Evolutionary conservation across 2,113 vertebrate species (phyloP).

Genomic region (Odocoileus hemionus): DNA sequence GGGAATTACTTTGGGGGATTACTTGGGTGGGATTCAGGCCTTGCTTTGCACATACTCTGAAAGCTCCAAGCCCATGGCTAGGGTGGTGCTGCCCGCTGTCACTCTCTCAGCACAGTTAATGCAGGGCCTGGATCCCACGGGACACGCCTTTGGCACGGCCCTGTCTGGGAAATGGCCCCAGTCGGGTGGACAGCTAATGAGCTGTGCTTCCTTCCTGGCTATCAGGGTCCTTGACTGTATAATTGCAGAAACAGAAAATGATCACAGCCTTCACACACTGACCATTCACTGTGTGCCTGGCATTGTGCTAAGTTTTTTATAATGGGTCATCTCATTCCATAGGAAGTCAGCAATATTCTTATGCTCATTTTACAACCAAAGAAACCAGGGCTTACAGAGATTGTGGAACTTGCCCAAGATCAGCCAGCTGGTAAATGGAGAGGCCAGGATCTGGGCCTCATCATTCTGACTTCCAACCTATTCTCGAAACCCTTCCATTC

Average conservation of each 20-base stretch:
- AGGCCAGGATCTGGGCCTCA: not conserved
- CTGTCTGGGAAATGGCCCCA: constrained; percentile 4
- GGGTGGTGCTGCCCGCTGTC: not conserved
- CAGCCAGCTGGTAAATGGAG: not conserved
- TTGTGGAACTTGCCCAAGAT: not conserved
- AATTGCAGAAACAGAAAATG: not conserved
- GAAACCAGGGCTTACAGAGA: not conserved
- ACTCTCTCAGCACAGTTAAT: not conserved
- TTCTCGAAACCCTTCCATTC: not conserved
- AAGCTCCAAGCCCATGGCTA: not conserved
- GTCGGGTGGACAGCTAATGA: constrained; percentile 29
- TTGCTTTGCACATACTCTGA: not conserved
- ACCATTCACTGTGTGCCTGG: not conserved
- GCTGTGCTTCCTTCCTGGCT: constrained; percentile 48
- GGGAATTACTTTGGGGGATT: not conserved
- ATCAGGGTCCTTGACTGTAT: not conserved
- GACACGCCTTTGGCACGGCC: constrained; percentile 44
- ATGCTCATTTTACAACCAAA: not conserved
- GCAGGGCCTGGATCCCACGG: not conserved
- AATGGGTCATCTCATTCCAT: not conserved
- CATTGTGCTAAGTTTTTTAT: not conserved
- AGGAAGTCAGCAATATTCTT: not conserved
- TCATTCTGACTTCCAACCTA: not conserved
- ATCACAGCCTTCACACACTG: not conserved
- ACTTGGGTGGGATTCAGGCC: not conserved